Evolutionary conservation across 2,797 vertebrate genomes (phyloP).

Genomic region (Eurystomus glaucurus): DNA sequence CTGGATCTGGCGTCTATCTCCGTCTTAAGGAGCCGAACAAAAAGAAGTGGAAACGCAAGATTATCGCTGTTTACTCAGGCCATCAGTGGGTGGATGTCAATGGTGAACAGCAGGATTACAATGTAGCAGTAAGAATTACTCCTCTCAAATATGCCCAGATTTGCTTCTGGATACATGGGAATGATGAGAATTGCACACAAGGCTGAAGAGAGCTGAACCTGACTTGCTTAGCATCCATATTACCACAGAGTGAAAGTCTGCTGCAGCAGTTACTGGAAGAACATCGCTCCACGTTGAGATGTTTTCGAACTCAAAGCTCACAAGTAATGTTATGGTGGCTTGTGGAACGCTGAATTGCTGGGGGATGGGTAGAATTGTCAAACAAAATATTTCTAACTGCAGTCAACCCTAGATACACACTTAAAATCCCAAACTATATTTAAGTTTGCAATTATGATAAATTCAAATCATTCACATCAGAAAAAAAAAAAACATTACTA

Average conservation of each 20-base stretch:
- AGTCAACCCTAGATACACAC: constrained; percentile 31
- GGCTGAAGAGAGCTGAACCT: constrained; percentile 77
- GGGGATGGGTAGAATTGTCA: constrained; percentile 31
- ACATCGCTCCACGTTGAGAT: background rate
- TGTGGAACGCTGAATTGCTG: constrained; percentile 14
- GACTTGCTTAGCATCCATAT: background rate
- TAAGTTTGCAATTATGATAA: constrained; percentile 49
- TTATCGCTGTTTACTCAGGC: constrained; percentile 94
- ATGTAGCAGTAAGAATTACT: constrained; percentile 96
- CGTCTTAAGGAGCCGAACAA: constrained; percentile 92
- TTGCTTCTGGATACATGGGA: constrained; percentile 95
- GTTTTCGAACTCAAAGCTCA: background rate
- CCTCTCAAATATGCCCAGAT: constrained; percentile 97
- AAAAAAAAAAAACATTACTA: background rate
- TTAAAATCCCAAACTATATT: constrained; percentile 52
- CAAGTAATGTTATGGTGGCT: constrained; percentile 1
- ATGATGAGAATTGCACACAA: constrained; percentile 86
- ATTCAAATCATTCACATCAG: background rate
- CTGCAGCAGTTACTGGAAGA: background rate
- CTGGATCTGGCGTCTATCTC: constrained; percentile 95
- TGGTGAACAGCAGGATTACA: constrained; percentile 94
- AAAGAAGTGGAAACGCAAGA: constrained; percentile 95
- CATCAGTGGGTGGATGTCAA: constrained; percentile 95
- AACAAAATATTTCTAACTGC: constrained; percentile 24
- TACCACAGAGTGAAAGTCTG: background rate